Base-by-base conservation (phyloP, 2,113 vertebrate species). In the Apodemus speciosus region DNA sequence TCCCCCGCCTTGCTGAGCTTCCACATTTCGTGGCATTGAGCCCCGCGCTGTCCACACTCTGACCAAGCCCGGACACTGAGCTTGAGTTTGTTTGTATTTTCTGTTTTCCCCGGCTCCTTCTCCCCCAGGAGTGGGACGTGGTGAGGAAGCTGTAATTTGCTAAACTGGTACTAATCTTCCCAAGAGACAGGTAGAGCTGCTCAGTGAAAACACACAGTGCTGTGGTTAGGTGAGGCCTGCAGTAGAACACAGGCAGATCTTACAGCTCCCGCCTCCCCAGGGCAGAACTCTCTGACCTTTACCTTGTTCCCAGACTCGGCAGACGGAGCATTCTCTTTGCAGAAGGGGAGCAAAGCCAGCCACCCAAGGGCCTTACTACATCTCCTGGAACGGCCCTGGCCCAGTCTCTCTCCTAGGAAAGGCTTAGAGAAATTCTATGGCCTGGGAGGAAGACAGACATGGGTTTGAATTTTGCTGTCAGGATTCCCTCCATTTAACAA, bases 141-240 rank as follows among this genome's bases (percentile, higher is more conserved):
- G 92, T 53, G 87, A 91, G 96, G 94, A 97, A 96, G 92, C 96
- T 97, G 86, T 96, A 96, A 96, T 97, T 97, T 96, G 97, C 96
- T 95, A 97, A 97, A 94, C 94, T 95, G 95, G 86, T 95, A 96
- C 97, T 97, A 96, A 96, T 96, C 96, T 97, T 95, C 94, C 95
- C 73, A 0, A 94, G 95, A 95, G 94, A 91, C 91, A 92, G 95
- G 92, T 84, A 91, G 89, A 95, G 75, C 69, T 51, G 72, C 93
- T 94, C 91, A 88, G 95, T 96, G 94, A 96, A 96, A 97, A 97
- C 95, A 95, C 86, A 83, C 79, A 38, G 95, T 32, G 66, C 53
- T 32, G 91, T 91, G 95, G 95, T 92, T 62, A 96, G 93, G 88
- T 0, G 3, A 72, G 86, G 89, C 85, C 77, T 77, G 85, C 77